Percentiles rank a stretch among this genome's conserved stretches.
These are phyloP conservation scores for Pagrus major DNA, from an alignment of 2,113 vertebrate species.

Conservation along the genomic window DNA sequence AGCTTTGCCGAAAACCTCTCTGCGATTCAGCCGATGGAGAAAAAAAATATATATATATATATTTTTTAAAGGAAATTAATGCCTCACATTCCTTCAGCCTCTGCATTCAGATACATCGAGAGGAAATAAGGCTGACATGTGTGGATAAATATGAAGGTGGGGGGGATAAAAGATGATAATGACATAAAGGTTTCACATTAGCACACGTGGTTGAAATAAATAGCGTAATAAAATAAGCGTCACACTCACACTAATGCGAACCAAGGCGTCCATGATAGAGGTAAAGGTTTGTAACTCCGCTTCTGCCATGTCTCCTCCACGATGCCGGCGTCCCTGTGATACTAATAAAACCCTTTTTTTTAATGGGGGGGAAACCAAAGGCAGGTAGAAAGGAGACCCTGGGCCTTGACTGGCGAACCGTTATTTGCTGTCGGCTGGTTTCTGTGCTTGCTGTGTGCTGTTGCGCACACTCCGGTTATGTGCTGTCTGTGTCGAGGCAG, in stretches of 20 bases:
- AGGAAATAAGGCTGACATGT: background rate
- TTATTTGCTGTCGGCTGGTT: background rate
- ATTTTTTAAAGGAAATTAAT: background rate
- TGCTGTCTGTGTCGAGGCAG: slow-evolving; percentile 23
- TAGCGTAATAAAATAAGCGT: slow-evolving; percentile 32
- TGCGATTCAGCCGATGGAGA: slow-evolving; percentile 4
- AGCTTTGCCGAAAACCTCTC: background rate
- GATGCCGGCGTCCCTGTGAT: slow-evolving; percentile 10
- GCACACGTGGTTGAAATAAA: slow-evolving; percentile 19
- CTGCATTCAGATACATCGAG: background rate
- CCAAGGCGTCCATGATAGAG: slow-evolving; percentile 94
- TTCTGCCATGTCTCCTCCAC: slow-evolving; percentile 87
- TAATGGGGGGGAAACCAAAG: background rate
- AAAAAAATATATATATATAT: no score
- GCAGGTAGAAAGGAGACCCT: background rate
- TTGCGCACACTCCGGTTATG: slow-evolving; percentile 41
- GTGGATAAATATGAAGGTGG: background rate
- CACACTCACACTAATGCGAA: slow-evolving; percentile 92
- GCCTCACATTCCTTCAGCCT: background rate
- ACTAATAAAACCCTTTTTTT: background rate
- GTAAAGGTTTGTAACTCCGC: slow-evolving; percentile 93
- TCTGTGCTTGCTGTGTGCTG: slow-evolving; percentile 26
- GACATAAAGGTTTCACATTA: background rate
- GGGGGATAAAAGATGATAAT: background rate
- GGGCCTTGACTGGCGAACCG: slow-evolving; percentile 9